Evolutionary conservation across 2,113 vertebrate species (phyloP).

Genomic region (Chloropsis cyanopogon): DNA sequence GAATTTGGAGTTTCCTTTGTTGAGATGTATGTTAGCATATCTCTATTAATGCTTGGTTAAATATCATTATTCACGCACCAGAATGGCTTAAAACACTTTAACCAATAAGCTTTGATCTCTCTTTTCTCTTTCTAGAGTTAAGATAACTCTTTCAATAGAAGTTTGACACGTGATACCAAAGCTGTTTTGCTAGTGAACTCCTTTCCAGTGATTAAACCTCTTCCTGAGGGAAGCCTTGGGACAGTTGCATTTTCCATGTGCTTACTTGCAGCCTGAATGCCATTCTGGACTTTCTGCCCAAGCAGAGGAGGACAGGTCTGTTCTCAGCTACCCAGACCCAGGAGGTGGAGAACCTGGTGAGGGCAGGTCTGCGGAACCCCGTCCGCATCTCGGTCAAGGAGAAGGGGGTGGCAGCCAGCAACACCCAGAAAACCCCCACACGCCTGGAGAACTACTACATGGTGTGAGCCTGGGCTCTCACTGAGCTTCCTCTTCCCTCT

Average conservation of each 20-base stretch:
- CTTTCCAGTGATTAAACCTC: neutral
- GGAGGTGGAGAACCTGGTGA: constrained; percentile 93
- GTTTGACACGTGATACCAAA: neutral
- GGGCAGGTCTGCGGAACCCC: constrained; percentile 92
- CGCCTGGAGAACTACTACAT: constrained; percentile 91
- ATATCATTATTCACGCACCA: neutral
- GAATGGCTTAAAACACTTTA: neutral
- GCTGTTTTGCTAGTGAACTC: neutral
- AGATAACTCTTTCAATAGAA: neutral
- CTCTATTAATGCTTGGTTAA: neutral
- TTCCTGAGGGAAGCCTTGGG: neutral
- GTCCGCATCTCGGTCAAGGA: constrained; percentile 93
- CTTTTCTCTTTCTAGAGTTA: neutral
- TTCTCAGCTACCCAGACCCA: constrained; percentile 98
- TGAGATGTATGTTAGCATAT: neutral
- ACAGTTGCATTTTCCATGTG: neutral
- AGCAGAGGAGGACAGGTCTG: constrained; percentile 92
- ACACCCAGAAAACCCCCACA: constrained; percentile 85
- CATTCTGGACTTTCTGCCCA: constrained; percentile 88
- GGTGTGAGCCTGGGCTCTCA: constrained; percentile 47
- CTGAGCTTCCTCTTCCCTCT: neutral
- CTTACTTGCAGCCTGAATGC: constrained; percentile 81
- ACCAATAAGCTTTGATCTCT: neutral
- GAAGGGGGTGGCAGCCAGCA: constrained; percentile 83
- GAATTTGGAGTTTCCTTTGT: neutral